Conservation (phyloP, 2,888 invertebrate genomes). For the Lochmaea capreae region DNA sequence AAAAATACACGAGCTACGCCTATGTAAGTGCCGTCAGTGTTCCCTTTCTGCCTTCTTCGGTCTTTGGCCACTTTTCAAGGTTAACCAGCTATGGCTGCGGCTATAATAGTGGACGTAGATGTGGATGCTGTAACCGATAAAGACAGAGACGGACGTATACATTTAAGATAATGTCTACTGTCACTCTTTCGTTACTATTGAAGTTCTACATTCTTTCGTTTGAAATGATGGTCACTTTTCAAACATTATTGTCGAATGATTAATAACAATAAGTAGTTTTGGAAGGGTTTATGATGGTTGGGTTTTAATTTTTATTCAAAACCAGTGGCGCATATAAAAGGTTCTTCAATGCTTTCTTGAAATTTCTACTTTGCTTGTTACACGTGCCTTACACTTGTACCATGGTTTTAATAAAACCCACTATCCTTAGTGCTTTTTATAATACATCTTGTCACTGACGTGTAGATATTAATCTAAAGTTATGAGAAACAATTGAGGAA, state of each 20-base stretch:
- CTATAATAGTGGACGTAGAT: conserved; percentile 13
- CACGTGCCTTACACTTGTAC: no score
- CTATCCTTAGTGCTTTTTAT: no score
- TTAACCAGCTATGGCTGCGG: conserved; percentile 43
- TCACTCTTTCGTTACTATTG: conserved; percentile 3
- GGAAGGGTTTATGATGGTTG: not conserved
- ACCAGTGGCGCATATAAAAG: conserved; percentile 1
- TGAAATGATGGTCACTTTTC: conserved; percentile 11
- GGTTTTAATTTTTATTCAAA: conserved; percentile 6
- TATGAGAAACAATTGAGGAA: no score
- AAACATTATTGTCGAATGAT: conserved; percentile 7
- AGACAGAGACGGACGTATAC: conserved; percentile 19
- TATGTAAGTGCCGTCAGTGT: conserved; percentile 35
- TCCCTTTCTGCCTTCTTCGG: conserved; percentile 59
- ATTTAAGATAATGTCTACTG: conserved; percentile 9
- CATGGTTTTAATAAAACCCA: no score
- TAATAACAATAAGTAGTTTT: conserved; percentile 8
- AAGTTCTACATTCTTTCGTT: not conserved
- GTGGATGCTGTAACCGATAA: conserved; percentile 40
- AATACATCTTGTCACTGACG: no score
- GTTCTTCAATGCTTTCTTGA: not conserved
- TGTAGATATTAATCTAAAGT: no score
- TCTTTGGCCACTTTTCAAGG: conserved; percentile 52
- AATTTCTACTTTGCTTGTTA: not conserved
- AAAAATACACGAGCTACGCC: conserved; percentile 11